Evolutionary conservation across 1,140 invertebrate genomes (phyloP), one percentile per base, ranked within the genome.

Genomic region (Venustaconcha ellipsiformis): DNA sequence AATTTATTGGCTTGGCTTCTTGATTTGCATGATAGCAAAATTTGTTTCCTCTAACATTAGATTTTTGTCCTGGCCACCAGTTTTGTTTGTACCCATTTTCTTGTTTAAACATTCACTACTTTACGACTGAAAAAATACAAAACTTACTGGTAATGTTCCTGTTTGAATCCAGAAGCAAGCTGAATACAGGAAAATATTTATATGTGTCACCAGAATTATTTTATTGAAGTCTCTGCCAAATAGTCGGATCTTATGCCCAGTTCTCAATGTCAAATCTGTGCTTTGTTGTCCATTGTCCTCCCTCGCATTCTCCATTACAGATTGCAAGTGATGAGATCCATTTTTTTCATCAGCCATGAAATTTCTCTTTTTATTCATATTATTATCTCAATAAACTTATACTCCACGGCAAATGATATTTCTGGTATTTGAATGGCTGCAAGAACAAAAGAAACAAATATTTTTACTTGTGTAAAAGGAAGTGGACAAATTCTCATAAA

Each of bases 111-210:
- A 23, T 59, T 23, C 4, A 70, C 3, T 23, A 62, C 13, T 17
- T 60, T n/a, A 69, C 12, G 15, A 56, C 6, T 17, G 4, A 17
- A 6, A 68, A 64, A 71, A 17, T 59, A 15, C 37, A 48, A 74
- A 14, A 81, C 83, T 78, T 81, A 88, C 87, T 48, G 87, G 87
- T 57, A 88, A 67, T 17, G 82, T 81, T 67, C 84, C 84, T 63
- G 72, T 83, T 67, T 88, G 86, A 67, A 88, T 87, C 86, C 86
- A 88, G 59, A 88, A 88, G 68, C 83, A 86, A 65, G 81, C 79
- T 17, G 87, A 80, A 78, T 88, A 88, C 15, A 88, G 69, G 57
- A 88, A 86, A n/a, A 88, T 85, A 70, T 88, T 88, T 14, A 88
- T 37, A 78, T 88, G 87, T 11, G 84, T 85, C 6, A 76, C 70